Base-by-base conservation (phyloP, 1,140 invertebrate genomes). In the Apis cerana region DNA sequence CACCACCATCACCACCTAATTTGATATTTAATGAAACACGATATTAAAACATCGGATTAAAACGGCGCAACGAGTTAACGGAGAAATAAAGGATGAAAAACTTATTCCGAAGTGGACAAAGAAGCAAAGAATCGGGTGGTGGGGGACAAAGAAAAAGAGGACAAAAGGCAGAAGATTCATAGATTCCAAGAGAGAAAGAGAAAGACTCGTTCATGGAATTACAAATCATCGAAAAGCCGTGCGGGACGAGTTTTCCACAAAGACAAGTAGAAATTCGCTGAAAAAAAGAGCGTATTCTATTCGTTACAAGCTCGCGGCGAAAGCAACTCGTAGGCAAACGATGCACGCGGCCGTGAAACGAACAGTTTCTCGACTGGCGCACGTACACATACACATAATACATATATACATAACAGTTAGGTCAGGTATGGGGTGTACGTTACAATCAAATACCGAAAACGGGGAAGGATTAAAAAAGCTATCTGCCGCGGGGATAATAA, bases 391-490 rank as follows among this genome's bases (percentile, higher is more conserved):
- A 75, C 9, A 58, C 72, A 72, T 70, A 86, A 7, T 43, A 43
- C 4, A 7, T 43, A 5, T 7, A 43, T 43, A 43, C 33, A 43
- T 7, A 43, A 7, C 33, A 43, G 84, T 58, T 83, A 80, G 75
- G 72, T 83, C 75, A 65, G 76, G 50, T 72, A 58, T 76, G 67
- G 33, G 88, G 90, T 92, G 86, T 91, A 92, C 79, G 90, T 93
- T 93, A 92, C 92, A 92, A 92, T 92, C 90, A 92, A 92, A 93
- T 92, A 89, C 89, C 85, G 87, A 91, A 91, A 92, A 92, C 87
- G 87, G 89, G n/a, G 33, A 10, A 91, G 87, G 92, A 92, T 92
- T 91, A 91, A 90, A 92, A 92, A 93, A 92, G 90, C 92, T 91
- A 92, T 92, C 91, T 91, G 87, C 91, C 86, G 54, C 75, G 88